Conservation (phyloP, 2,888 invertebrate species). For the Gari tellinella region DNA sequence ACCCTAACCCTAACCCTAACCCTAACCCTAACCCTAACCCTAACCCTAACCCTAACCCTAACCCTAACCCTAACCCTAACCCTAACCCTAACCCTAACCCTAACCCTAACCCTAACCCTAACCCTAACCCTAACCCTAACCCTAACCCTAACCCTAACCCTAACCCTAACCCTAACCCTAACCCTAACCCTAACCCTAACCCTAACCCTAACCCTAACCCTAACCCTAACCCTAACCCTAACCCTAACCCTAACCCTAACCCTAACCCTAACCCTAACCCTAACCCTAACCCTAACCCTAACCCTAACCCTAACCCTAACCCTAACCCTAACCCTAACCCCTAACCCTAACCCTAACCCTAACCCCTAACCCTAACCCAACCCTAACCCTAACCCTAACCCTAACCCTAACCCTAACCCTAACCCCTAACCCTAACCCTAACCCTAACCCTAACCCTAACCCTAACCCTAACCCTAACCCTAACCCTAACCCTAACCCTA, state of each 20-base stretch:
- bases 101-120: conserved; percentile 48
- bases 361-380: too few species aligned
- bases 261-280: conserved; percentile 64
- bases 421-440: conserved; percentile 24
- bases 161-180: conserved; percentile 46
- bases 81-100: conserved; percentile 51
- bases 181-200: conserved; percentile 35
- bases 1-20: conserved; percentile 35
- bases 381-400: too few species aligned
- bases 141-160: conserved; percentile 59
- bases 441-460: conserved; percentile 42
- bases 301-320: conserved; percentile 57
- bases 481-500: conserved; percentile 62
- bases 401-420: too few species aligned
- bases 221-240: conserved; percentile 55
- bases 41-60: conserved; percentile 42
- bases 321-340: too few species aligned
- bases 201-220: conserved; percentile 59
- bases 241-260: conserved; percentile 66
- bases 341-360: too few species aligned
- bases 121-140: conserved; percentile 51
- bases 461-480: conserved; percentile 66
- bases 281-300: conserved; percentile 38
- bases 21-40: conserved; percentile 46
- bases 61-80: conserved; percentile 54